A percentile compares a stretch with the other conserved stretches of the same genome.
Conservation (phyloP, 2,113 vertebrate species). For the Leucoraja erinaceus region DNA sequence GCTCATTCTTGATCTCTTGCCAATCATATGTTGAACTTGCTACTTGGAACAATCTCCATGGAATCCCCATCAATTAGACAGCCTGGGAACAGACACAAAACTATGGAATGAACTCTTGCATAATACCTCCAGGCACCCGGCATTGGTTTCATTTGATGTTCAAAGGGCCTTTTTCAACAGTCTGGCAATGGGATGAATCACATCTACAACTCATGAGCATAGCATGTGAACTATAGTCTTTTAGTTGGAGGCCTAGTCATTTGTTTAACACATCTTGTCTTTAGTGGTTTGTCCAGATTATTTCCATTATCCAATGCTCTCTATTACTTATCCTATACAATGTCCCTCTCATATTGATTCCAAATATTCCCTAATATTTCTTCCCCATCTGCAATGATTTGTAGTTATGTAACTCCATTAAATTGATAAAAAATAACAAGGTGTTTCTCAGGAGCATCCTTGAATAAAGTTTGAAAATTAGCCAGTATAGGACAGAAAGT, state of each 20-base stretch:
- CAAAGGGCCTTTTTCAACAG: neutral
- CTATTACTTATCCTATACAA: neutral
- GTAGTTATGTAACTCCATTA: too few relatives aligned
- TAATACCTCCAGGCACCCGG: neutral
- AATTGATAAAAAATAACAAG: too few relatives aligned
- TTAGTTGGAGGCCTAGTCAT: neutral
- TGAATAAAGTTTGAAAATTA: too few relatives aligned
- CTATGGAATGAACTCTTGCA: neutral
- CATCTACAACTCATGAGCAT: neutral
- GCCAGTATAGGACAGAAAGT: too few relatives aligned
- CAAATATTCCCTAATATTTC: neutral
- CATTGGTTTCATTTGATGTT: neutral
- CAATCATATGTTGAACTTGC: neutral
- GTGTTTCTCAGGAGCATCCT: too few relatives aligned
- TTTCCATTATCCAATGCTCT: neutral
- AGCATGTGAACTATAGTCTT: neutral
- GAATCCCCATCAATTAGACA: neutral
- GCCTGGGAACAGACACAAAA: neutral
- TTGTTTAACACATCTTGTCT: neutral
- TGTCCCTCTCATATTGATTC: neutral
- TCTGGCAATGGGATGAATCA: constrained; percentile 2
- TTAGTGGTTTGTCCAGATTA: too few relatives aligned
- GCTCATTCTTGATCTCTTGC: too few relatives aligned
- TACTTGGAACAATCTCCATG: neutral
- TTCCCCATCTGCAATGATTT: too few relatives aligned